These are phyloP conservation scores for Lacerta viridis DNA, from an alignment of 2,797 vertebrate genomes.

Conservation along the genomic window DNA sequence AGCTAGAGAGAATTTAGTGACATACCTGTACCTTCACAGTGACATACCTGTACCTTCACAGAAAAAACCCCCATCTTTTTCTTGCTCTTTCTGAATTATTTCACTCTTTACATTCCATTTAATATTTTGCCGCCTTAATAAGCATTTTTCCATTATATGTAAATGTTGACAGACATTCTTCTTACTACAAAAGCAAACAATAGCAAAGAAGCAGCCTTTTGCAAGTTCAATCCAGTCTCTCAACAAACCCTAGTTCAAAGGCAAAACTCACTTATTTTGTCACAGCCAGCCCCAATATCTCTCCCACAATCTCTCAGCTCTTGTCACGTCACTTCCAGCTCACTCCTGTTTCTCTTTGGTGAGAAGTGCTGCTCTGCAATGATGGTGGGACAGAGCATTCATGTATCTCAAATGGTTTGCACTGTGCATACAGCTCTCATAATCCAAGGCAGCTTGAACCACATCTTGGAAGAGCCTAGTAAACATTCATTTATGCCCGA, in stretches of 20 bases:
- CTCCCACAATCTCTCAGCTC: background rate
- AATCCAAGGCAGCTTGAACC: background rate
- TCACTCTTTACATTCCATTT: background rate
- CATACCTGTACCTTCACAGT: background rate
- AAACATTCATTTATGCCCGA: background rate
- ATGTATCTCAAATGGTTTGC: background rate
- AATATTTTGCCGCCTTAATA: background rate
- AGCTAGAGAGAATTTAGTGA: background rate
- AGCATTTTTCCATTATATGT: background rate
- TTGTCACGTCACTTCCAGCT: background rate
- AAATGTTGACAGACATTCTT: background rate
- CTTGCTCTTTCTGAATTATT: background rate
- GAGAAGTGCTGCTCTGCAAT: background rate
- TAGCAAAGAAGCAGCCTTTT: background rate
- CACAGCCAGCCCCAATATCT: background rate
- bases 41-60: background rate
- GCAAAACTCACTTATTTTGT: background rate
- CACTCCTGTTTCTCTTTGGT: background rate
- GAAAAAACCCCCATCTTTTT: background rate
- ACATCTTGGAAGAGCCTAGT: background rate
- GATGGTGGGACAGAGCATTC: background rate
- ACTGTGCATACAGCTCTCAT: too few relatives aligned
- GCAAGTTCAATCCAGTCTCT: slow-evolving; percentile 3
- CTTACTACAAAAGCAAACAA: background rate
- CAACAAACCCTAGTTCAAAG: background rate